Percentiles rank a stretch among this genome's conserved stretches.
phyloP scores from a whole-genome alignment of 92 coral and sea anemone species.

The Phenganax marumi region DNA sequence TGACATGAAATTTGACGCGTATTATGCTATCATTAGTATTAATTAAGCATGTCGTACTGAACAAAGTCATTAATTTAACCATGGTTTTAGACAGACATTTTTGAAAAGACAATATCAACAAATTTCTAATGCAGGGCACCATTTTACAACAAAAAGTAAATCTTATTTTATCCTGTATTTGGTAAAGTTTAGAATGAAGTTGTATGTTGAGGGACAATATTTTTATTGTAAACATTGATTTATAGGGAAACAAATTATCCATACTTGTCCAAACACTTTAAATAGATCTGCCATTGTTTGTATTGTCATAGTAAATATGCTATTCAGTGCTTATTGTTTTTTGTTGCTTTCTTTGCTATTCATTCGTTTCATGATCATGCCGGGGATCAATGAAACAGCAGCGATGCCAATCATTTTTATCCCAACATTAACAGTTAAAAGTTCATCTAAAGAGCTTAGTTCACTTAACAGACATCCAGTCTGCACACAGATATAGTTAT shows the following conservation, averaged over 20 bases:
- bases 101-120: too few species aligned
- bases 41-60: too few species aligned
- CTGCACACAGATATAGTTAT: constrained; percentile 96
- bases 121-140: too few species aligned
- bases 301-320: background rate
- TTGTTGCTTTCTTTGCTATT: background rate
- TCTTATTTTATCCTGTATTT: too few species aligned
- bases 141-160: too few species aligned
- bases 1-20: too few species aligned
- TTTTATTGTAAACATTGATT: constrained; percentile 19
- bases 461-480: constrained; percentile 89
- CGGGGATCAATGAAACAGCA: constrained; percentile 71
- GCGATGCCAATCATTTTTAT: constrained; percentile 81
- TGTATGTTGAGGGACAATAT: too few species aligned
- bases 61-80: too few species aligned
- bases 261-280: background rate
- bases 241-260: background rate
- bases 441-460: constrained; percentile 73
- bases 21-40: too few species aligned
- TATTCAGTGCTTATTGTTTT: too few species aligned
- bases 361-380: constrained; percentile 68
- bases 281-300: background rate
- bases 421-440: constrained; percentile 66
- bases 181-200: too few species aligned
- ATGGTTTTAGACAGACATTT: too few species aligned